Evolutionary conservation across 2,113 vertebrate species (phyloP).

Genomic region (Bubo blakistoni): DNA sequence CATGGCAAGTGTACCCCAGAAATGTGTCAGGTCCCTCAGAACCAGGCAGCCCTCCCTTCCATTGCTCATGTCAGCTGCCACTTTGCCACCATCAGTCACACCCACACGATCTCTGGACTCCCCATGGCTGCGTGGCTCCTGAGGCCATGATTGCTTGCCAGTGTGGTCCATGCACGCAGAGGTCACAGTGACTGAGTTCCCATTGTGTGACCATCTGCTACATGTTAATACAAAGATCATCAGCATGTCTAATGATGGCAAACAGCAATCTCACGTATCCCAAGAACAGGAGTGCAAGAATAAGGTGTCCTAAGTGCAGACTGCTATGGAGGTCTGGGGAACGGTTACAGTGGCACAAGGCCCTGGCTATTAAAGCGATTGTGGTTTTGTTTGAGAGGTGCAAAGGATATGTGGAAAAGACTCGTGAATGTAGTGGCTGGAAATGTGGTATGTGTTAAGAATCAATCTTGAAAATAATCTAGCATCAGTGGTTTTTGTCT

Average conservation of each 20-base stretch:
- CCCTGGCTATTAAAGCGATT: neutral
- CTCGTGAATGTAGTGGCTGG: neutral
- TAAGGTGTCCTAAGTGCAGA: neutral
- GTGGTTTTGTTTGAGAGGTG: neutral
- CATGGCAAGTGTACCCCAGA: neutral
- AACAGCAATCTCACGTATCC: neutral
- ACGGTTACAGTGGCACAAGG: neutral
- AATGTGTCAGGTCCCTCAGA: neutral
- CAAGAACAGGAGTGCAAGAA: neutral
- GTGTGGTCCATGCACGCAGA: neutral
- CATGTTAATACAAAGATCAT: rapidly evolving
- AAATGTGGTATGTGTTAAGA: neutral
- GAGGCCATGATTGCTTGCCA: rapidly evolving
- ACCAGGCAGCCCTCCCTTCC: neutral
- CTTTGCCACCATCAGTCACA: neutral
- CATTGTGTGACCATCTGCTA: rapidly evolving
- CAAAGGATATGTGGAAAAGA: neutral
- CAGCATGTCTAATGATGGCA: neutral
- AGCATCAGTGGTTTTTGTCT: neutral
- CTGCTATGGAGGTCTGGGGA: neutral
- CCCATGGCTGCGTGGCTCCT: neutral
- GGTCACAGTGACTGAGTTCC: neutral
- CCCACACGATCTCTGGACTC: rapidly evolving
- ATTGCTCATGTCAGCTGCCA: neutral
- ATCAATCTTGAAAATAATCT: neutral